Evolutionary conservation across 2,113 vertebrate genomes (phyloP), one percentile per base, ranked within the genome.

Genomic region (Ptychochromis oligacanthus): DNA sequence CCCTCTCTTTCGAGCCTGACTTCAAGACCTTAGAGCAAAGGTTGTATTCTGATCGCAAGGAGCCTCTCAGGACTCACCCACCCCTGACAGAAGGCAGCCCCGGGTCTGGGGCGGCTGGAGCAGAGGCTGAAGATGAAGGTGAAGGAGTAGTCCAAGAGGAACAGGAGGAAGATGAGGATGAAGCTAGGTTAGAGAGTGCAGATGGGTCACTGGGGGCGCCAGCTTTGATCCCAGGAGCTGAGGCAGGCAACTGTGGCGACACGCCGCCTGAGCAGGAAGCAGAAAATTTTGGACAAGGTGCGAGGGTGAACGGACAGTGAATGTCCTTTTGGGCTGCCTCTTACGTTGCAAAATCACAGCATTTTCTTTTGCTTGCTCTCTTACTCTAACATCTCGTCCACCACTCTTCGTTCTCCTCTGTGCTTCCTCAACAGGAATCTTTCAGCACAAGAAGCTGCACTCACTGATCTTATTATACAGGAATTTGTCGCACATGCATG

Each of bases 21-120:
- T 98, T 98, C 94, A 97, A 97, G 56, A 94, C 92, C 74, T 96
- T 99, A 31, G 97, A 98, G 95, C 97, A 97, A 91, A 95, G 97
- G 65, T 94, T 98, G 91, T 98, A 96, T 28, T 94, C 96, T 0
- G 98, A 99, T 64, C 95, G 97, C 83, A 96, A 96, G 93, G 97
- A 94, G 83, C 93, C 56, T 92, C 96, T 97, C 91, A 98, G 97
- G 96, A 99, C 98, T 96, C 97, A 97, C 18, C 94, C 95, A 6
- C 95, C 97, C 70, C 95, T 97, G 72, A 94, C 91, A 11, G 91
- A 94, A 75, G 95, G 93, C 5, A 96, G 96, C 5, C 92, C 96
- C 5, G 93, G 84, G 55, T 80, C 88, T 2, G 92, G 87, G 49
- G 88, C 43, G 0, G 85, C 87, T 2, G 92, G 89, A 46, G 85